A percentile compares a stretch with the other conserved stretches of the same genome.
Conservation (phyloP, 1,140 invertebrate genomes). For the Drosophila willistoni region DNA sequence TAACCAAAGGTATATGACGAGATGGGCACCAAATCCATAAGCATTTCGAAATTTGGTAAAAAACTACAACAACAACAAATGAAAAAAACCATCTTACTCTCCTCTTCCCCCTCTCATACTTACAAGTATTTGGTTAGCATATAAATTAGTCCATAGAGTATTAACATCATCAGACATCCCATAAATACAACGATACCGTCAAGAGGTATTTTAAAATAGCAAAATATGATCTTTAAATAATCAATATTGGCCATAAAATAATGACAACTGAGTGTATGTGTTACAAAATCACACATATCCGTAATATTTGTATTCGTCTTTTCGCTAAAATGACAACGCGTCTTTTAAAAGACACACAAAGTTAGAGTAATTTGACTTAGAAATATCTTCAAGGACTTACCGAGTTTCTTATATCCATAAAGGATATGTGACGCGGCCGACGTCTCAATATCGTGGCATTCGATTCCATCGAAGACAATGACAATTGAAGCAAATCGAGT, state of each 20-base stretch:
- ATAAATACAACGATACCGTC: not conserved
- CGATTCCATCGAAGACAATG: not conserved
- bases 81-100: not conserved
- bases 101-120: constrained; percentile 1
- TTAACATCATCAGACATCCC: not conserved
- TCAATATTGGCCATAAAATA: constrained; percentile 3
- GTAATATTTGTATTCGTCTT: not conserved
- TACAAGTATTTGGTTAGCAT: constrained; percentile 11
- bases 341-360: not conserved
- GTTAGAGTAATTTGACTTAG: no score
- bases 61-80: not conserved
- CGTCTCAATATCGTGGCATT: not conserved
- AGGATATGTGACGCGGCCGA: not conserved
- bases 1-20: not conserved
- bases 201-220: not conserved
- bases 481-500: no score
- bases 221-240: constrained; percentile 8
- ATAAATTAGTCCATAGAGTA: not conserved
- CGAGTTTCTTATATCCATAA: not conserved
- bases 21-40: constrained; percentile 1
- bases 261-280: not conserved
- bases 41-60: constrained; percentile 7
- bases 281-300: constrained; percentile 5
- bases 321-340: not conserved
- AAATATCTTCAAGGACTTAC: not conserved